Evolutionary conservation across 2,888 invertebrate genomes (phyloP), one percentile per base, ranked within the genome.

Genomic region (Lasioglossum zephyrum): DNA sequence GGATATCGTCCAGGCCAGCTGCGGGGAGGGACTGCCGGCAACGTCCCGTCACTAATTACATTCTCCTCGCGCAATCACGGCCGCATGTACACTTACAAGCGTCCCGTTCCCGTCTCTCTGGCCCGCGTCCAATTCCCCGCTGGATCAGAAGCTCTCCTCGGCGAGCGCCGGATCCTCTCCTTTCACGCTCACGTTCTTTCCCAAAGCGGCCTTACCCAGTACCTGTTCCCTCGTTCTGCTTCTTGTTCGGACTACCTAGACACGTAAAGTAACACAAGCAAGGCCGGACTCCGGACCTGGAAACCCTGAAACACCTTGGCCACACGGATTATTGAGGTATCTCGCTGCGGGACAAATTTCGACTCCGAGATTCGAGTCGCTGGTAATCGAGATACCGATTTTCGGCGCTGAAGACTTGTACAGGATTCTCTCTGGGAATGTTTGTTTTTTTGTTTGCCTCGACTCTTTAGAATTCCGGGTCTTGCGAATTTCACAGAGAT

Each of bases 81-180:
- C 85, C 88, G 79, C 86, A 82, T 89, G 86, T 77, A 87, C 82
- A 85, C 85, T 79, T 74, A 84, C 84, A 79, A 75, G 77, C 82
- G 87, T 81, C 79, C 84, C 89, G 88, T 90, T 87, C 22, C 87
- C 88, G 84, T 84, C 88, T 88, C 87, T 87, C 91, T 95, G 94
- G 94, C 94, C 86, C 81, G 79, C 79, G 90, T 94, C 94, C 95
- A 95, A 92, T 92, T 91, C 92, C 92, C 83, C 91, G 88, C 87
- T 91, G 92, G 93, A 94, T 94, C 94, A 93, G 94, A 94, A 94
- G 93, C 94, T 93, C 94, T 93, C 92, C 94, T 93, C 91, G 91
- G 89, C 91, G 84, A 82, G 75, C 82, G 73, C 77, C 83, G 77
- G 69, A 79, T 78, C 47, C 77, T 60, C 77, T 60, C 44, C 63